Evolutionary conservation across 2,888 invertebrate genomes (phyloP), one percentile per base, ranked within the genome.

Genomic region (Drosophila silvestris): DNA sequence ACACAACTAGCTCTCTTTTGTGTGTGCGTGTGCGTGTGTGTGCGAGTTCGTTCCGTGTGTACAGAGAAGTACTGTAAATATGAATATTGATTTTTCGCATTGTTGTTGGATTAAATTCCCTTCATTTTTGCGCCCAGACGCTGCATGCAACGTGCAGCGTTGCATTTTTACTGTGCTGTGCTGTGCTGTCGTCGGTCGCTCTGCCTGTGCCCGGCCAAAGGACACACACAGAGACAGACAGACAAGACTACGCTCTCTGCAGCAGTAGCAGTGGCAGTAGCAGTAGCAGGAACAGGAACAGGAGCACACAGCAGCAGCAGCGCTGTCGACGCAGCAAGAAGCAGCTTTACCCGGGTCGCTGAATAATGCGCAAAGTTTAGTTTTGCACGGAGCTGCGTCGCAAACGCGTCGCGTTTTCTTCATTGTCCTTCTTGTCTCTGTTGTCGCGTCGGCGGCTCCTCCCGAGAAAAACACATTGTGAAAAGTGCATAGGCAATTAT

Each of bases 301-400:
- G 61, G 62, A 51, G 50, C 52, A 60, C n/a, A 37, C 28, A 50
- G 47, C 52, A 60, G 35, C 14, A 35, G 47, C 28, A 56, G 57
- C 59, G 59, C 74, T 53, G 69, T 16, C 47, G 74, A 56, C 65
- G 56, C 56, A 35, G 67, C 68, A 68, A 83, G 52, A 28, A 30
- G 6, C 32, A 32, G 85, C 85, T 85, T 85, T 85, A 88, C 85
- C 85, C 85, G 89, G 85, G 85, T 77, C 86, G 81, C 79, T 83
- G 89, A 83, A 85, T 85, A 90, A 90, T 91, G 91, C 91, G 91
- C 91, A 91, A 85, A 91, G 90, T 91, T 91, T 91, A 83, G 88
- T 89, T 87, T 89, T 83, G 82, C 87, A 85, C 80, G 79, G 77
- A 80, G 81, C 85, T 82, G 87, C 89, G 83, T 77, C 75, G 87